Base-by-base conservation (phyloP, 2,888 invertebrate species). In the Xestobium rufovillosum region DNA sequence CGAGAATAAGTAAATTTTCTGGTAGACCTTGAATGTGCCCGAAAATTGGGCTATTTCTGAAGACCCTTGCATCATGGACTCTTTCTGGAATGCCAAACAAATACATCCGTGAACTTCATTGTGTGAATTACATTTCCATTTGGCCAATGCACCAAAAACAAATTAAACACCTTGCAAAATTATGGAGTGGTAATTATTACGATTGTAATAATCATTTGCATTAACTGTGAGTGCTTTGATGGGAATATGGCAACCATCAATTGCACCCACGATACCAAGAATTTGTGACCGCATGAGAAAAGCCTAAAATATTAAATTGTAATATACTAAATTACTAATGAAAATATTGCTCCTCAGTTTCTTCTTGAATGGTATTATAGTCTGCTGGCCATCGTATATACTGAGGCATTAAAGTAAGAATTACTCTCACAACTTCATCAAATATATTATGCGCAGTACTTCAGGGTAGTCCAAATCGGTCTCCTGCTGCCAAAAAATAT, bases 221-320 rank as follows among this genome's bases (percentile, higher is more conserved):
- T n/a, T n/a, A n/a, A n/a, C n/a, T n/a, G n/a, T n/a, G n/a, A n/a
- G n/a, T n/a, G n/a, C n/a, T n/a, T 31, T 38, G 15, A 34, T 31
- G 8, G 34, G 27, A 17, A 42, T 39, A 29, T 42, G 38, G 13
- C 35, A 42, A 11, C 35, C 38, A 36, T 42, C 38, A 14, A 42
- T 32, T 10, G 32, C 38, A 19, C 42, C 38, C 27, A 42, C 26
- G n/a, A 38, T 19, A 9, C 38, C 38, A 27, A 38, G 35, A 30
- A 41, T 31, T n/a, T n/a, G n/a, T n/a, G n/a, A n/a, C n/a, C n/a
- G n/a, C n/a, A n/a, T n/a, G n/a, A n/a, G n/a, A n/a, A n/a, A n/a
- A n/a, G n/a, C n/a, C n/a, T n/a, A n/a, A n/a, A n/a, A n/a, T n/a
- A n/a, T n/a, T n/a, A n/a, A n/a, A n/a, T n/a, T n/a, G n/a, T n/a